These are phyloP conservation scores for Chionis minor DNA, from an alignment of 2,113 vertebrate species.

Conservation along the genomic window DNA sequence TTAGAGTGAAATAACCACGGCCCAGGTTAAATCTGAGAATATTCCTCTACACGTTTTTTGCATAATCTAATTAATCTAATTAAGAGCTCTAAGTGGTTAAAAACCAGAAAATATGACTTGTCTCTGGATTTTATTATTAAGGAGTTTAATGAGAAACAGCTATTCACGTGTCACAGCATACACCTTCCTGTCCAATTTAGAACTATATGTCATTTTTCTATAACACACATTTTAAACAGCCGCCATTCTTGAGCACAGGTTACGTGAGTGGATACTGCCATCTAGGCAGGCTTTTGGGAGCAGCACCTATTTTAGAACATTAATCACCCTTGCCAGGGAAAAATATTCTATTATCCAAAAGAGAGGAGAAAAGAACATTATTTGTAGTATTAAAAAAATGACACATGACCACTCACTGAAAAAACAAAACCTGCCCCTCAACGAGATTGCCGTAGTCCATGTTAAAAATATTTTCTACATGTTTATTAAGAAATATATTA, in stretches of 20 bases:
- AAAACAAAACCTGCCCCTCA: background rate
- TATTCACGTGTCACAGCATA: background rate
- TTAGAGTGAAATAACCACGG: background rate
- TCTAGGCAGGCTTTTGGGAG: conserved; percentile 50
- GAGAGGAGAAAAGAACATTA: background rate
- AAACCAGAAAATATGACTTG: background rate
- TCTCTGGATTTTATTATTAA: background rate
- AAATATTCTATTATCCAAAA: background rate
- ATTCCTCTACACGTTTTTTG: background rate
- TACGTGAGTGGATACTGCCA: conserved; percentile 52
- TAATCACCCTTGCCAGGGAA: background rate
- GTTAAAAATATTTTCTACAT: background rate
- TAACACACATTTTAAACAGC: background rate
- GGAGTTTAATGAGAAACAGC: background rate
- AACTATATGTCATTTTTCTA: background rate
- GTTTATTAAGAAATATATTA: conserved; percentile 18
- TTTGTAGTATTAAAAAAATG: background rate
- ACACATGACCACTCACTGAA: background rate
- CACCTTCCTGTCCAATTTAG: background rate
- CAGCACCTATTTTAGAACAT: background rate
- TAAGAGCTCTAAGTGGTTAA: background rate
- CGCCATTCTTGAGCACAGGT: background rate
- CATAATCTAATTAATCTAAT: background rate
- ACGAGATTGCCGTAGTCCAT: background rate
- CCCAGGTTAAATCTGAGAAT: background rate